A percentile compares a stretch with the other conserved stretches of the same genome.
These are phyloP conservation scores for Acleris emargana DNA, from an alignment of 2,888 invertebrate genomes.

Conservation along the genomic window DNA sequence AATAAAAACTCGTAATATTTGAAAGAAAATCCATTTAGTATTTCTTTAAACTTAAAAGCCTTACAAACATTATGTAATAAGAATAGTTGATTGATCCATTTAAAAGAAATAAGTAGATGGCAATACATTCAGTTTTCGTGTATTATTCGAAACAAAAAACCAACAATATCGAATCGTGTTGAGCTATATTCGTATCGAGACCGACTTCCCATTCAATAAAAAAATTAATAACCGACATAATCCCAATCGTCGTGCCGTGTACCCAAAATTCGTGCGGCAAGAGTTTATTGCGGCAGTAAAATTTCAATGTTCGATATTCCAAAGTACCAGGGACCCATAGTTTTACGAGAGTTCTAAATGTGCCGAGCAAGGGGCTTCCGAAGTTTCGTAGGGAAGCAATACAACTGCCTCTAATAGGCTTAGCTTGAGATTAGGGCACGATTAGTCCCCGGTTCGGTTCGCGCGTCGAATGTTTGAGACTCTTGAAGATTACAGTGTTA, in stretches of 20 bases:
- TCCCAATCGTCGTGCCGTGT: conserved; percentile 48
- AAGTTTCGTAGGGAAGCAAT: conserved; percentile 82
- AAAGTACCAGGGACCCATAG: conserved; percentile 62
- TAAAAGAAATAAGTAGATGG: not conserved
- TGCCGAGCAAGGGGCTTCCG: conserved; percentile 79
- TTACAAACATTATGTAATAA: too few relatives aligned
- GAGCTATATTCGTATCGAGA: conserved; percentile 19
- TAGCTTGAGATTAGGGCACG: conserved; percentile 80
- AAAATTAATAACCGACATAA: conserved; percentile 41
- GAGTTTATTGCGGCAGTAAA: conserved; percentile 69
- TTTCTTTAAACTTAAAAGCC: too few relatives aligned
- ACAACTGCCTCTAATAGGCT: conserved; percentile 82
- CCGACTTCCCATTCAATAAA: conserved; percentile 27
- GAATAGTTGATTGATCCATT: too few relatives aligned
- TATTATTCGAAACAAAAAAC: not conserved
- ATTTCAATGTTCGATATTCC: conserved; percentile 74
- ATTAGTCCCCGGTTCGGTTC: conserved; percentile 74
- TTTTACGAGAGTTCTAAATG: conserved; percentile 75
- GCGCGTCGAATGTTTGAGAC: conserved; percentile 66
- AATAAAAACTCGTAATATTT: too few relatives aligned
- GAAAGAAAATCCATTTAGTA: too few relatives aligned
- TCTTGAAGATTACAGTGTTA: conserved; percentile 73
- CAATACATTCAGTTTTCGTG: not conserved
- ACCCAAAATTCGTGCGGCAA: conserved; percentile 58
- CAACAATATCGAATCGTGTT: conserved; percentile 26